These are phyloP conservation scores for Lytechinus variegatus DNA, from an alignment of 35 echinoderm and acorn worm genomes.

Conservation along the genomic window DNA sequence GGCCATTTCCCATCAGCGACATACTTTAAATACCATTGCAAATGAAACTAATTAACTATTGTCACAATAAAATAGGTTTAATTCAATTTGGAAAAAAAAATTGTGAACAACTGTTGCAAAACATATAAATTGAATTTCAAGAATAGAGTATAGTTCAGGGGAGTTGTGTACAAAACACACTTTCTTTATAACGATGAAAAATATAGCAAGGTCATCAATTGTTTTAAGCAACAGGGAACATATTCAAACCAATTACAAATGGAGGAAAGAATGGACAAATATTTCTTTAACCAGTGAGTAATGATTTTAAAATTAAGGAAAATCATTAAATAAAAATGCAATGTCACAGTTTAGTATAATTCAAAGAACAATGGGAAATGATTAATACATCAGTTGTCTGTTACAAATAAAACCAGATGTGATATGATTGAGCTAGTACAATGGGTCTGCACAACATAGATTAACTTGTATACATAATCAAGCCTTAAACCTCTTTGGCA, in stretches of 20 bases:
- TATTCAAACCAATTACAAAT: neutral
- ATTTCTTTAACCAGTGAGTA: neutral
- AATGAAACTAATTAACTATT: neutral
- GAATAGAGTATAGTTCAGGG: neutral
- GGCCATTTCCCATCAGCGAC: conserved; percentile 30
- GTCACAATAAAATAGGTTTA: neutral
- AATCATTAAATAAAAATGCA: neutral
- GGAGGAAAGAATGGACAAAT: neutral
- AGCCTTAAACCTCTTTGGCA: neutral
- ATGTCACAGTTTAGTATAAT: neutral
- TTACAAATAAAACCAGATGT: neutral
- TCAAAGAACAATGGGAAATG: neutral
- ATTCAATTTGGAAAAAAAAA: neutral
- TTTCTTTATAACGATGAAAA: neutral
- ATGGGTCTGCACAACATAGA: neutral
- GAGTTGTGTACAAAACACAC: neutral
- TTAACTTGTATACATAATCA: neutral
- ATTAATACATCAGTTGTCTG: neutral
- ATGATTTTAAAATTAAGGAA: neutral
- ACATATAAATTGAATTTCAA: neutral
- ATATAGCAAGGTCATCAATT: neutral
- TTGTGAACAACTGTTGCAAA: neutral
- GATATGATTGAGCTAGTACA: neutral
- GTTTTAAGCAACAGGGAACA: neutral
- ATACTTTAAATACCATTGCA: neutral